These are phyloP conservation scores for Heliopora coerulea DNA, from an alignment of 92 coral and sea anemone genomes.

Conservation along the genomic window DNA sequence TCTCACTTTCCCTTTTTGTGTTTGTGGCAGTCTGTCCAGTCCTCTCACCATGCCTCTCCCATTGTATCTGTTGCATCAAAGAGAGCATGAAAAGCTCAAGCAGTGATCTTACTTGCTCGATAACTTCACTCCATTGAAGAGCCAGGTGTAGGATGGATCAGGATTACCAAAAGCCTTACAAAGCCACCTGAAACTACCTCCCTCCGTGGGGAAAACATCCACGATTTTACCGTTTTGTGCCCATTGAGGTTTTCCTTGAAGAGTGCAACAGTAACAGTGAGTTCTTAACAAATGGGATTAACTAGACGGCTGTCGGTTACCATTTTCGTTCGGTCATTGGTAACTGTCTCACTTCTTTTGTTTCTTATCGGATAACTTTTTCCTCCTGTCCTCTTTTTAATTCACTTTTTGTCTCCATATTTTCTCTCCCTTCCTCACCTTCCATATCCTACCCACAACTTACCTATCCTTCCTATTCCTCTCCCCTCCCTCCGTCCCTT, in stretches of 20 bases:
- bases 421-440: not conserved
- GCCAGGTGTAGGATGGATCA: constrained; percentile 61
- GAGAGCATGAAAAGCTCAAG: not conserved
- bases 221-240: not conserved
- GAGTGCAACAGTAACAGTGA: not conserved
- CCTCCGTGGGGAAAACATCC: constrained; percentile 12
- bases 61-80: too few relatives aligned
- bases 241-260: constrained; percentile 22
- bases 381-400: too few relatives aligned
- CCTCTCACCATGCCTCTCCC: too few relatives aligned
- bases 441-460: not conserved
- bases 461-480: not conserved
- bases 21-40: not conserved
- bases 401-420: too few relatives aligned
- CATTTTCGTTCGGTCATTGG: not conserved
- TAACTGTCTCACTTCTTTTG: not conserved
- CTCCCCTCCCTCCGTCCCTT: not conserved
- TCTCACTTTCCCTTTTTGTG: not conserved
- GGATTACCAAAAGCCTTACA: constrained; percentile 76
- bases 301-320: too few relatives aligned
- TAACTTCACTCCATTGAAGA: not conserved
- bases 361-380: too few relatives aligned
- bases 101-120: not conserved
- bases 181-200: constrained; percentile 47
- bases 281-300: too few relatives aligned